Percentiles rank a stretch among this genome's conserved stretches.
These are phyloP conservation scores for Tethya wilhelma DNA, from an alignment of 37 sponge, comb jelly and placozoan species.

Conservation along the genomic window DNA sequence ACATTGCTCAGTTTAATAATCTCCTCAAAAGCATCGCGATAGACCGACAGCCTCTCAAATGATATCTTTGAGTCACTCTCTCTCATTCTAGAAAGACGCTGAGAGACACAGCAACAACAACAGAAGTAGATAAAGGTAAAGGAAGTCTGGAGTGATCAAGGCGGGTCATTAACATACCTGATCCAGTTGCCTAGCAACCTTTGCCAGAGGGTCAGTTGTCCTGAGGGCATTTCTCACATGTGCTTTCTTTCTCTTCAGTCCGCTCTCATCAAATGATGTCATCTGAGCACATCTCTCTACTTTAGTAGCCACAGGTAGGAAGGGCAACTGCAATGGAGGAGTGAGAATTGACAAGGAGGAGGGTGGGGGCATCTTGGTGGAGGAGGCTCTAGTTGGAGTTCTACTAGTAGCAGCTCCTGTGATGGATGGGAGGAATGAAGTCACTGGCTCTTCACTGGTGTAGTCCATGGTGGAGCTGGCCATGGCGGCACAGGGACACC, in stretches of 20 bases:
- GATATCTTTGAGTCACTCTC: neutral
- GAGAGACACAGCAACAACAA: too few relatives aligned
- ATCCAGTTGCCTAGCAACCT: slow-evolving; percentile 13
- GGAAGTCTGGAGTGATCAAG: neutral
- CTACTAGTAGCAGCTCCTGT: too few relatives aligned
- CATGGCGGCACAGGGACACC: neutral
- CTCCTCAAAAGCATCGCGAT: slow-evolving; percentile 35
- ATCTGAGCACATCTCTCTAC: slow-evolving; percentile 21
- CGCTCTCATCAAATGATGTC: slow-evolving; percentile 13
- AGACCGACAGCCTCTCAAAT: slow-evolving; percentile 29
- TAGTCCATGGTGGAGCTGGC: neutral
- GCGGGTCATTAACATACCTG: neutral
- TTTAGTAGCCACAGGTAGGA: slow-evolving; percentile 25
- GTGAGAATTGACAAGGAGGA: too few relatives aligned
- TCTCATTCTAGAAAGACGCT: neutral
- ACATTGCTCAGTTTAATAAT: slow-evolving; percentile 8
- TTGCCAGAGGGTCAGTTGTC: slow-evolving; percentile 17
- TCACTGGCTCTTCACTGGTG: neutral
- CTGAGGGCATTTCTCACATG: slow-evolving; percentile 40
- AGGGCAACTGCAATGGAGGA: slow-evolving; percentile 7
- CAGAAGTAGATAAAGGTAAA: neutral
- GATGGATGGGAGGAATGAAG: too few relatives aligned
- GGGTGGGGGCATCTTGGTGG: neutral
- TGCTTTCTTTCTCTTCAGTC: slow-evolving; percentile 17
- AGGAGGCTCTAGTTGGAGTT: slow-evolving; percentile 1